Base-by-base conservation (phyloP, 2,797 vertebrate genomes). In the Sebastes steindachneri region DNA sequence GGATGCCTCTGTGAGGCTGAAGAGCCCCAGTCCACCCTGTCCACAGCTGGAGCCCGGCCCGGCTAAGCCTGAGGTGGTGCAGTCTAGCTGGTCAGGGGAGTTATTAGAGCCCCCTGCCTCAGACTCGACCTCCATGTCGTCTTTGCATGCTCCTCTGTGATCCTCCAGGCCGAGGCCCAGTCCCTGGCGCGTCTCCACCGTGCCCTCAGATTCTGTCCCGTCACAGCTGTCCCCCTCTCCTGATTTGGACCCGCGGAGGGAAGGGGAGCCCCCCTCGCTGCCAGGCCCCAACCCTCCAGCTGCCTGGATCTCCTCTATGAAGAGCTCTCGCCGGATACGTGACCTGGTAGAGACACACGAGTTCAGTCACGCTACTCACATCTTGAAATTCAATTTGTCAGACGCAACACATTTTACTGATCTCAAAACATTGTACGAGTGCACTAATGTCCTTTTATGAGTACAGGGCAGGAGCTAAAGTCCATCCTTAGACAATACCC, bases 301-400 rank as follows among this genome's bases (percentile, higher is more conserved):
- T 84, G 98, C 97, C 95, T 99, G 99, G 91, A 99, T 99, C 94
- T 99, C 99, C 91, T 99, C 99, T 21, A 99, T 98, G 92, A 99
- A 99, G 83, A 99, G 97, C 93, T 99, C 98, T 84, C 99, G 96
- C 72, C 99, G 97, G 90, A 99, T 99, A 83, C 99, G 98, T 91
- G 99, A 99, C 96, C 99, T 99, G 75, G 35, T 6, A 62, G 21
- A 81, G 19, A 91, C 41, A 90, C 41, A 72, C 0, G 4, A 64
- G 21, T 70, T 87, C 62, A 88, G 68, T 73, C 41, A 31, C 88
- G 4, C 26, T 25, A 19, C 28, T 70, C 26, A 73, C 31, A 73
- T 28, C 12, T 2, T 51, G n/a, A 72, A 48, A 55, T 74, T 53
- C 1, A 75, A 57, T 73, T 66, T 65, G 4, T 31, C 29, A 51